Conservation (phyloP, 2,888 invertebrate genomes). For the Sialis lutaria region DNA sequence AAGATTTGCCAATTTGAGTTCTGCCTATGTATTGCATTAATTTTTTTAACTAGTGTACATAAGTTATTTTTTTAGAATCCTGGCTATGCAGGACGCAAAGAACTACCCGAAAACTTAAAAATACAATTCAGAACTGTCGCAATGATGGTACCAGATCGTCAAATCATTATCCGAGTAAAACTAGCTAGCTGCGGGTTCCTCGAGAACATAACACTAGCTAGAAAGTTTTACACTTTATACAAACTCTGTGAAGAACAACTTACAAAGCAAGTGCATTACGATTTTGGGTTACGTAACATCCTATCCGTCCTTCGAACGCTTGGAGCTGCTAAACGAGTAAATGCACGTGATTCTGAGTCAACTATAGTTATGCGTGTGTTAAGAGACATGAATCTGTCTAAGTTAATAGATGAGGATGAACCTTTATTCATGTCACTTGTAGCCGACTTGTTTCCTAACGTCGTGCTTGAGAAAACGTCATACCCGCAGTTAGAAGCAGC, state of each 20-base stretch:
- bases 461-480: constrained; percentile 77
- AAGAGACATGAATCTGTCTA: constrained; percentile 96
- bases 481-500: constrained; percentile 82
- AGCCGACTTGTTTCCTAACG: constrained; percentile 90
- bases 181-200: constrained; percentile 90
- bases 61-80: constrained; percentile 54
- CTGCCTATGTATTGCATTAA: background rate
- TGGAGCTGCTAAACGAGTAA: constrained; percentile 81
- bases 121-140: constrained; percentile 95
- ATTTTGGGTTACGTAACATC: constrained; percentile 90
- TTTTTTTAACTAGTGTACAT: background rate
- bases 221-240: constrained; percentile 92
- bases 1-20: background rate
- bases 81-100: constrained; percentile 91
- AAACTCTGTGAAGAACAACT: constrained; percentile 94
- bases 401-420: constrained; percentile 93
- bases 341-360: constrained; percentile 83
- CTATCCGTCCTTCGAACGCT: constrained; percentile 83
- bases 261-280: constrained; percentile 95
- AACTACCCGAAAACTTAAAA: constrained; percentile 91
- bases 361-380: constrained; percentile 93
- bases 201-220: constrained; percentile 84
- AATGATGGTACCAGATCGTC: constrained; percentile 97
- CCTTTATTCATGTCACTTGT: constrained; percentile 93
- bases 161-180: constrained; percentile 93